Conservation (phyloP, 1,140 invertebrate species). For the Caenorhabditis briggsae region DNA sequence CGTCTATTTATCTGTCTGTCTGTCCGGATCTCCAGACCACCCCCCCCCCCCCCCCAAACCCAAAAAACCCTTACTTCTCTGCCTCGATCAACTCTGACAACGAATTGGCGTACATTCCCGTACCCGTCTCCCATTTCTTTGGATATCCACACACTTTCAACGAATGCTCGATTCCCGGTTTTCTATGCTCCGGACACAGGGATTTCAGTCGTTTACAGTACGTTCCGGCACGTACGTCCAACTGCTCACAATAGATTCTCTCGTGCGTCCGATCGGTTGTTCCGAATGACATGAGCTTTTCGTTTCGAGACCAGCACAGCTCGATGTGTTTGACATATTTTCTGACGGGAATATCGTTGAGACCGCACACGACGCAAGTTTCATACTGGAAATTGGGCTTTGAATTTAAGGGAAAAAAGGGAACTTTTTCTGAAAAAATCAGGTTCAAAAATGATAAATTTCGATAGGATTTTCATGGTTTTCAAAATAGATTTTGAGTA, state of each 20-base stretch:
- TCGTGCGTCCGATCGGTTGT: constrained; percentile 64
- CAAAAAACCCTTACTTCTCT: neutral
- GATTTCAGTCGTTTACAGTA: constrained; percentile 96
- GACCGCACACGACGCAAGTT: neutral
- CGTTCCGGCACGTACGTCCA: constrained; percentile 88
- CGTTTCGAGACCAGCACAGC: constrained; percentile 23
- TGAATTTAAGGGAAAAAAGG: too few relatives aligned
- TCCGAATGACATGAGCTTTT: constrained; percentile 16
- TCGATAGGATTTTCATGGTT: neutral
- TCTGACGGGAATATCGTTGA: neutral
- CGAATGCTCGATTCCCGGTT: constrained; percentile 77
- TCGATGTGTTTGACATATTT: constrained; percentile 24
- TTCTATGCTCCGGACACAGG: constrained; percentile 96
- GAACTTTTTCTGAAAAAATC: too few relatives aligned
- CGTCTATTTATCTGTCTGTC: too few relatives aligned
- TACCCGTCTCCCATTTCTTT: constrained; percentile 35
- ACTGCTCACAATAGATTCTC: constrained; percentile 95
- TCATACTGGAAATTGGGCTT: too few relatives aligned
- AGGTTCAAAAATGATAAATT: too few relatives aligned
- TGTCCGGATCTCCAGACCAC: too few relatives aligned
- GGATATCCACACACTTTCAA: constrained; percentile 57
- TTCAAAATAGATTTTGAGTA: too few relatives aligned
- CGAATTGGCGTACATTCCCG: neutral
- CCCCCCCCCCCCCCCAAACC: neutral
- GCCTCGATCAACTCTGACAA: neutral